These are phyloP conservation scores for Drosophila nebulosa DNA, from an alignment of 1,140 invertebrate genomes.

Conservation along the genomic window DNA sequence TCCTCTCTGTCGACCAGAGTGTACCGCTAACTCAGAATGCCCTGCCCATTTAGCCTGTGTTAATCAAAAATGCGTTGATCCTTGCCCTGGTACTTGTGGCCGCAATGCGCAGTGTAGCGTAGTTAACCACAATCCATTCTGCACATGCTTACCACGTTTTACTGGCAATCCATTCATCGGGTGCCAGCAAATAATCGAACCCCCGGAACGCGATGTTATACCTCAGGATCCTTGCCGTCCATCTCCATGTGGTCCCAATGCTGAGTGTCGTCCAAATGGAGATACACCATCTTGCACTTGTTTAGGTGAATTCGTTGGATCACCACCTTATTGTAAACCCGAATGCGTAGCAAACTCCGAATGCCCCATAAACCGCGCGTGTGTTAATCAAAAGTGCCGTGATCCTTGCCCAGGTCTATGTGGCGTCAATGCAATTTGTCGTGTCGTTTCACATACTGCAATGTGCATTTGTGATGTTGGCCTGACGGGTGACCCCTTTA, in stretches of 20 bases:
- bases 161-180: slow-evolving; percentile 87
- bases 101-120: slow-evolving; percentile 87
- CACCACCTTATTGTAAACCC: slow-evolving; percentile 88
- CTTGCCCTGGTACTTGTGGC: slow-evolving; percentile 87
- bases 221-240: slow-evolving; percentile 86
- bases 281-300: slow-evolving; percentile 86
- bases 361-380: slow-evolving; percentile 86
- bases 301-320: slow-evolving; percentile 86
- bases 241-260: slow-evolving; percentile 89
- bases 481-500: slow-evolving; percentile 88
- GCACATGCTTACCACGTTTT: slow-evolving; percentile 87
- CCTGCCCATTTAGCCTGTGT: slow-evolving; percentile 85
- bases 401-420: slow-evolving; percentile 88
- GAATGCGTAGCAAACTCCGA: slow-evolving; percentile 89
- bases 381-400: slow-evolving; percentile 86
- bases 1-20: slow-evolving; percentile 83
- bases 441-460: slow-evolving; percentile 87
- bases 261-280: slow-evolving; percentile 85
- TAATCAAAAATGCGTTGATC: slow-evolving; percentile 87
- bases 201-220: slow-evolving; percentile 86
- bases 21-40: slow-evolving; percentile 85
- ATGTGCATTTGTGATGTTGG: slow-evolving; percentile 87
- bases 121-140: slow-evolving; percentile 87
- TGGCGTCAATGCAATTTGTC: slow-evolving; percentile 87
- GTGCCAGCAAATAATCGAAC: slow-evolving; percentile 86